Base-by-base conservation (phyloP, 2,113 vertebrate genomes). In the Erinaceus europaeus region DNA sequence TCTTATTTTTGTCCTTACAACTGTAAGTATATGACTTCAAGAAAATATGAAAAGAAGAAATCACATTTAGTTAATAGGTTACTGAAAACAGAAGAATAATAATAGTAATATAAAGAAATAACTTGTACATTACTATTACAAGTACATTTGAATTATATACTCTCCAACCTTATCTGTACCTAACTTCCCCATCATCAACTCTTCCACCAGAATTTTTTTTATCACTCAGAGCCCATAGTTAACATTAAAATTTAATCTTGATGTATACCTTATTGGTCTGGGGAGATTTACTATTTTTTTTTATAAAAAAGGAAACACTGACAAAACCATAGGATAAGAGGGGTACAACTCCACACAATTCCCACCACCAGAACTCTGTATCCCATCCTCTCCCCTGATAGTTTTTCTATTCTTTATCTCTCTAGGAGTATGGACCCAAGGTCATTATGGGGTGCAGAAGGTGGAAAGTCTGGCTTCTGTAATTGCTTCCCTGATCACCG, bases 241-340 rank as follows among this genome's bases (percentile, higher is more conserved):
- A 13, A n/a, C 1, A 21, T 4, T 36, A 62, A 1, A 4, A 2
- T 46, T 57, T 53, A 27, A 20, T 50, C 50, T 64, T 65, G 9
- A 17, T 82, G 17, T 11, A 61, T 10, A 32, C 53, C 82, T n/a
- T 29, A 2, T n/a, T 14, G 1, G 0, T 72, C 44, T 38, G n/a
- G 17, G 40, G 4, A 90, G 65, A 75, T 75, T 61, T 62, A 50
- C 21, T n/a, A 65, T n/a, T n/a, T n/a, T n/a, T n/a, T n/a, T n/a
- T n/a, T n/a, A n/a, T n/a, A n/a, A n/a, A n/a, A n/a, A n/a, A n/a
- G n/a, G n/a, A n/a, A n/a, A n/a, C n/a, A n/a, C n/a, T n/a, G n/a
- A n/a, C n/a, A n/a, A n/a, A n/a, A n/a, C n/a, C n/a, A n/a, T n/a
- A n/a, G n/a, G n/a, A n/a, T n/a, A n/a, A n/a, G n/a, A n/a, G n/a